phyloP scores from a whole-genome alignment of 1,140 invertebrate species.

The Philaenus spumarius region DNA sequence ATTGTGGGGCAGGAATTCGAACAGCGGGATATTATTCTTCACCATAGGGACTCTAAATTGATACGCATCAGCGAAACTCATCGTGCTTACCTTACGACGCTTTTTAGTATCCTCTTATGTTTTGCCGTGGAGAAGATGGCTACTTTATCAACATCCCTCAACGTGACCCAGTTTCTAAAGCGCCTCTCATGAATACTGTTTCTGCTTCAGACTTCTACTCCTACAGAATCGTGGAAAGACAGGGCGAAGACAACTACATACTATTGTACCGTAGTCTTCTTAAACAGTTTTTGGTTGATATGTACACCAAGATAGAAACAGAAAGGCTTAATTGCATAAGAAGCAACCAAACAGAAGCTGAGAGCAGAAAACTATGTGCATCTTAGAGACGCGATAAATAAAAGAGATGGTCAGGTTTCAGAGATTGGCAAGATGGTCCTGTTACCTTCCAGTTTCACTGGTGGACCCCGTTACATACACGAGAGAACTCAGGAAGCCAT shows the following conservation, averaged over 20 bases:
- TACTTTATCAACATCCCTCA: constrained; percentile 15
- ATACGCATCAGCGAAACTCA: constrained; percentile 35
- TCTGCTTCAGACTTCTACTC: constrained; percentile 29
- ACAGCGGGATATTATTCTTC: too few relatives aligned
- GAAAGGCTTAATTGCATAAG: constrained; percentile 38
- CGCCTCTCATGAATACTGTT: constrained; percentile 26
- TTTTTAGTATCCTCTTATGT: constrained; percentile 43
- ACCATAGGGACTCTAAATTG: too few relatives aligned
- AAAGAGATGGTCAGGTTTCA: constrained; percentile 4
- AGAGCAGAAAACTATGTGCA: constrained; percentile 42
- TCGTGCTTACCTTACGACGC: constrained; percentile 38
- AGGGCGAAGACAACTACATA: constrained; percentile 26
- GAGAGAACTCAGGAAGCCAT: constrained; percentile 42
- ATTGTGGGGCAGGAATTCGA: too few relatives aligned
- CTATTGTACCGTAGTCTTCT: constrained; percentile 31
- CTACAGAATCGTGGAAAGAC: constrained; percentile 32
- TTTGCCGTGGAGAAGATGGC: constrained; percentile 39
- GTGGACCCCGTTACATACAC: constrained; percentile 40
- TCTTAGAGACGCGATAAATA: constrained; percentile 33
- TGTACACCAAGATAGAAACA: constrained; percentile 45
- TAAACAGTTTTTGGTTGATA: constrained; percentile 42
- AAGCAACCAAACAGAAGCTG: constrained; percentile 41
- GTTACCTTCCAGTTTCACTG: constrained; percentile 37
- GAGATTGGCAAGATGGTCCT: constrained; percentile 33
- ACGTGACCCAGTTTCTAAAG: constrained; percentile 1